These are phyloP conservation scores for Chionoecetes opilio DNA, from an alignment of 1,140 invertebrate species.

Conservation along the genomic window DNA sequence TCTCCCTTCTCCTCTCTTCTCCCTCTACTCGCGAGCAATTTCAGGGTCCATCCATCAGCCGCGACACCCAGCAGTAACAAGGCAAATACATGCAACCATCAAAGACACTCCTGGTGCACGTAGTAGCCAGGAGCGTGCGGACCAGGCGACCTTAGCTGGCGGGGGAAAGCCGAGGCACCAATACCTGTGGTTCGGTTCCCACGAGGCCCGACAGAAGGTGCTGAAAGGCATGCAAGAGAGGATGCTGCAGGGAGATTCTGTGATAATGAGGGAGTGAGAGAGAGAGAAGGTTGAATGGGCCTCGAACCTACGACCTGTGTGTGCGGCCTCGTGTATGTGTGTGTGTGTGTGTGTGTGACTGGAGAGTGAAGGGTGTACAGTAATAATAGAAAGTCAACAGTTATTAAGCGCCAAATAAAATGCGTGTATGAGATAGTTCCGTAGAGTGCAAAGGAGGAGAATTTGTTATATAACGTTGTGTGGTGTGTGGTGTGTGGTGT, in stretches of 20 bases:
- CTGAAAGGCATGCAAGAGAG: neutral
- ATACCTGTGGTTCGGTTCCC: neutral
- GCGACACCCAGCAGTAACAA: constrained; percentile 17
- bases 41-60: constrained; percentile 4
- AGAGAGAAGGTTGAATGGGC: neutral
- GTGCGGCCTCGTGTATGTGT: neutral
- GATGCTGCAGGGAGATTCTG: no score
- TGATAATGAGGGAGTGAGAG: neutral
- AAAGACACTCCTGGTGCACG: neutral
- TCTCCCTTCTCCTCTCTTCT: no score
- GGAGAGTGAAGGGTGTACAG: no score
- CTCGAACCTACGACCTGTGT: neutral
- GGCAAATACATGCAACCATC: constrained; percentile 3
- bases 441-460: no score
- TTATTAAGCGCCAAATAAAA: no score
- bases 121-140: neutral
- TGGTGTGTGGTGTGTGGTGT: no score
- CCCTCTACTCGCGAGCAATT: neutral
- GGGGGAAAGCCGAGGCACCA: neutral
- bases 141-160: neutral
- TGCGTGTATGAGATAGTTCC: no score
- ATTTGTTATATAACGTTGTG: no score
- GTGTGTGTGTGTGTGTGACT: constrained; percentile 14
- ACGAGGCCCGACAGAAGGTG: neutral
- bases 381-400: no score